Percentiles rank a stretch among this genome's conserved stretches.
Evolutionary conservation across 2,888 invertebrate genomes (phyloP).

Genomic region (Adineta ricciae): DNA sequence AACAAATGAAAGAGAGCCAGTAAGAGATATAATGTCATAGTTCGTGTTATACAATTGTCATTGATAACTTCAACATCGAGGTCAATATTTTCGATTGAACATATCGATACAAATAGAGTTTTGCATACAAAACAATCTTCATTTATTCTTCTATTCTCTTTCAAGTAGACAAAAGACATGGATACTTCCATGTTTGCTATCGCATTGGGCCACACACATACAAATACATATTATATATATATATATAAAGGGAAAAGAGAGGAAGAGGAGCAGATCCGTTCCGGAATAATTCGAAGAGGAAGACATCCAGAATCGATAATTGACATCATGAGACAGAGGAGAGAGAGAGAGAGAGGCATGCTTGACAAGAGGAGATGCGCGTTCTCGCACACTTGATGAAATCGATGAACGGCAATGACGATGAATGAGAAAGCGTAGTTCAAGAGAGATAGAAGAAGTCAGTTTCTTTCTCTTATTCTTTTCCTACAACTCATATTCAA

Average conservation of each 20-base stretch:
- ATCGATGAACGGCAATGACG: constrained; percentile 7
- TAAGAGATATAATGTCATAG: not conserved
- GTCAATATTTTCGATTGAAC: not conserved
- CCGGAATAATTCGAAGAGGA: constrained; percentile 15
- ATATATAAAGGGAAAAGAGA: not conserved
- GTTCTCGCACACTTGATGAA: not conserved
- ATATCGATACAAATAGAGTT: not conserved
- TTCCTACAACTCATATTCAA: not conserved
- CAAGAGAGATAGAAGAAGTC: not conserved
- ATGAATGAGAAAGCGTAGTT: not conserved
- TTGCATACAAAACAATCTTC: not conserved
- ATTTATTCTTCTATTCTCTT: not conserved
- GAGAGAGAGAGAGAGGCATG: not conserved
- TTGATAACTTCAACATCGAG: not conserved
- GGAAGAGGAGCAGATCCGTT: not conserved
- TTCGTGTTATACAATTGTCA: not conserved
- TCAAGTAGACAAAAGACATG: not conserved
- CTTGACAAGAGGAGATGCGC: constrained; percentile 4
- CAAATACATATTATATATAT: constrained; percentile 12
- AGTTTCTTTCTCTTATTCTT: not conserved
- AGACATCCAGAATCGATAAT: constrained; percentile 11
- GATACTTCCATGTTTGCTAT: constrained; percentile 15
- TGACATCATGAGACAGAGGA: not conserved
- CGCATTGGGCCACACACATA: constrained; percentile 3
- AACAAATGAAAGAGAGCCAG: not conserved